Evolutionary conservation across 2,888 invertebrate species (phyloP).

Genomic region (Lasioglossum marginatum): DNA sequence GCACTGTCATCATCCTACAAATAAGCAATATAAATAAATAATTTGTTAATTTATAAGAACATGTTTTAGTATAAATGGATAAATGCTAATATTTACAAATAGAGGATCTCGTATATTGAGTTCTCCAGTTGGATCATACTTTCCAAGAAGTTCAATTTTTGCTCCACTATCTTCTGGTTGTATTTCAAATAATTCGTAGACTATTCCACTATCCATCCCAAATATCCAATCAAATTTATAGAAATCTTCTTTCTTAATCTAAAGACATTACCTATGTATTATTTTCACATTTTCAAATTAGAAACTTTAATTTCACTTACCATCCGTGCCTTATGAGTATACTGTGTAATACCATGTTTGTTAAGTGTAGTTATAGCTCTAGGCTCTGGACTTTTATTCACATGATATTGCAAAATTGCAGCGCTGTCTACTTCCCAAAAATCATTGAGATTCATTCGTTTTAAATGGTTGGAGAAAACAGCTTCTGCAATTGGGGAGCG

Average conservation of each 20-base stretch:
- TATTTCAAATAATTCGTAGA: slow-evolving; percentile 87
- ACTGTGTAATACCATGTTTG: slow-evolving; percentile 88
- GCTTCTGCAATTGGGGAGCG: slow-evolving; percentile 97
- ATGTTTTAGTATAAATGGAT: slow-evolving; percentile 21
- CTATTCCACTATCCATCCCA: slow-evolving; percentile 97
- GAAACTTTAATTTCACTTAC: slow-evolving; percentile 83
- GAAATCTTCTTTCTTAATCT: slow-evolving; percentile 92
- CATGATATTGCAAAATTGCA: slow-evolving; percentile 94
- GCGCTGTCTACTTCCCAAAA: slow-evolving; percentile 96
- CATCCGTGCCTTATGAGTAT: slow-evolving; percentile 91
- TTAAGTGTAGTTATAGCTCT: slow-evolving; percentile 90
- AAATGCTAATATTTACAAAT: slow-evolving; percentile 88
- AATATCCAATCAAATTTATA: slow-evolving; percentile 94
- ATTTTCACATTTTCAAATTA: slow-evolving; percentile 86
- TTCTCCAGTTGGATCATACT: slow-evolving; percentile 93
- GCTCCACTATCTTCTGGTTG: slow-evolving; percentile 89
- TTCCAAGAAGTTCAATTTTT: slow-evolving; percentile 91
- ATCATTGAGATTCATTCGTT: slow-evolving; percentile 87
- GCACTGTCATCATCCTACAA: slow-evolving; percentile 88
- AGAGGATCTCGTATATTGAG: slow-evolving; percentile 96
- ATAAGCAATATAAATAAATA: slow-evolving; percentile 39
- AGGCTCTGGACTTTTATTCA: slow-evolving; percentile 92
- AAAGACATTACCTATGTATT: slow-evolving; percentile 50
- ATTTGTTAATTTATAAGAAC: slow-evolving; percentile 16
- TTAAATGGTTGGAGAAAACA: slow-evolving; percentile 91